Conservation (phyloP, 2,888 invertebrate species). For the Nomada fabriciana region DNA sequence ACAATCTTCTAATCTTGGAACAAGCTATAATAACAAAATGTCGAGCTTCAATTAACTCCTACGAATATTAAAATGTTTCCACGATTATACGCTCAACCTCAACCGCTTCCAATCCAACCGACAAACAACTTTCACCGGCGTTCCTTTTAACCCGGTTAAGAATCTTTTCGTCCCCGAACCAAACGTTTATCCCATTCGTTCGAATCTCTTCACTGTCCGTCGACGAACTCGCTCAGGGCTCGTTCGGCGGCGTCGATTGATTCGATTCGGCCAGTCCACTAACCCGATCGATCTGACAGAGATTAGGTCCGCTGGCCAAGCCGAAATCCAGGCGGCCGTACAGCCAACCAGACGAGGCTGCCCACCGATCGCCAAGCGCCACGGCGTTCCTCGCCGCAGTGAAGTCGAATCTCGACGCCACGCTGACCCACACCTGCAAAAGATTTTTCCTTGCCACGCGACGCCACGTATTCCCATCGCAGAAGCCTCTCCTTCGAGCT, state of each 20-base stretch:
- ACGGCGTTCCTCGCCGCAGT: constrained; percentile 86
- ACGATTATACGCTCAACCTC: no score
- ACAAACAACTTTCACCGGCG: no score
- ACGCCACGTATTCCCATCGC: constrained; percentile 9
- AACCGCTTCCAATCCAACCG: background rate
- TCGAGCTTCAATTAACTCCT: no score
- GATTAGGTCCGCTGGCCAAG: constrained; percentile 79
- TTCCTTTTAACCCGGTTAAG: no score
- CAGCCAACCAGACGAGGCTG: constrained; percentile 60
- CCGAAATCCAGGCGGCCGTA: constrained; percentile 84
- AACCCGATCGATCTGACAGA: constrained; percentile 68
- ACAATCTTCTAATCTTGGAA: no score
- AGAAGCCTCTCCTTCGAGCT: background rate
- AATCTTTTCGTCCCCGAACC: background rate
- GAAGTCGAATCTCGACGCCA: constrained; percentile 86
- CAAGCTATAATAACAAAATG: no score
- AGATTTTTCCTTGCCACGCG: constrained; percentile 23
- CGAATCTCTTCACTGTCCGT: background rate
- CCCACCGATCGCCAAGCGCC: constrained; percentile 84
- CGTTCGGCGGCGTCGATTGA: constrained; percentile 32
- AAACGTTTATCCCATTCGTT: background rate
- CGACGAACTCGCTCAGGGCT: constrained; percentile 1
- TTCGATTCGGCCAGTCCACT: constrained; percentile 49
- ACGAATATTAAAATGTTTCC: no score
- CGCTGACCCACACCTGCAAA: constrained; percentile 85